Base-by-base conservation (phyloP, 2,797 vertebrate genomes). In the Pseudomugil gertrudae region DNA sequence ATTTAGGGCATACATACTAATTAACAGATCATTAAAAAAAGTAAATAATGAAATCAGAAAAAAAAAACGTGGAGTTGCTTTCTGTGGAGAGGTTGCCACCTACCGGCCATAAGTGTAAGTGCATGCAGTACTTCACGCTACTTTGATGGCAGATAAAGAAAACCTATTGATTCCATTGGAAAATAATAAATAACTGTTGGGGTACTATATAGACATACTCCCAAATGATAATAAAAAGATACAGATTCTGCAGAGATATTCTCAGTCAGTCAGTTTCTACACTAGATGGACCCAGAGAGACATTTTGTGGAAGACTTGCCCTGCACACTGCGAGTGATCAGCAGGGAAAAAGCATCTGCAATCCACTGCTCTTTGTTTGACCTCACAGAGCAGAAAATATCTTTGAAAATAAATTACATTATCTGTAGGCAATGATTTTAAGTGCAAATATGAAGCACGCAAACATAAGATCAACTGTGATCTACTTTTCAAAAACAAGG, bases 211-310 rank as follows among this genome's bases (percentile, higher is more conserved):
- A 14, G 3, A 35, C 3, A 35, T 3, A 35, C 11, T 35, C 33
- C 11, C 13, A 14, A 10, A 35, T 35, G 10, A 35, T 14, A 6
- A 11, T 11, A 38, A 5, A 38, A 5, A 14, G 11, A 38, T 9
- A 38, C 5, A 52, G 51, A 11, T 30, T 9, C 19, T 43, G 17
- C 24, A 11, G 10, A 35, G 10, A 35, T 35, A 35, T 35, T 35
- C 33, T 35, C 11, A 35, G 33, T 43, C 17, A 60, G 17, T 24
- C 3, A n/a, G 21, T 51, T 3, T 17, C 8, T 69, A 55, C 90
- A 83, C 87, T 88, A 92, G 90, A 87, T 87, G 89, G 91, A 90
- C 72, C 84, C 83, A 89, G 78, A 85, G 84, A 21, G 24, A 78
- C 66, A 13, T 58, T 26, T 70, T 56, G n/a, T 26, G 11, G 58